phyloP scores from a whole-genome alignment of 2,113 vertebrate species.

The Eonycteris spelaea region DNA sequence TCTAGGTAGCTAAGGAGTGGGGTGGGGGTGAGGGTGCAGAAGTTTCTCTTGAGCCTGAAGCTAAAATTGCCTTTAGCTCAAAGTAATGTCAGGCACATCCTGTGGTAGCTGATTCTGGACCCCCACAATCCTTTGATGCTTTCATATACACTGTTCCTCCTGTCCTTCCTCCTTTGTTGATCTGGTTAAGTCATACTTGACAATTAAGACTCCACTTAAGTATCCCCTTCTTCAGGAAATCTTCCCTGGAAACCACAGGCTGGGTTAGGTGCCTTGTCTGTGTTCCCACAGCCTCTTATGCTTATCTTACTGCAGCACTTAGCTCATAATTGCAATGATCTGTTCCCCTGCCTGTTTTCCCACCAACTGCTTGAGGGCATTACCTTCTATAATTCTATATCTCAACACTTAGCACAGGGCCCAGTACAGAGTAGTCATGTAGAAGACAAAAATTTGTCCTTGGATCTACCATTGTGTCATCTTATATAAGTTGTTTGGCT shows the following conservation, averaged over 20 bases:
- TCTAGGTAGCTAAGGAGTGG: too few species aligned
- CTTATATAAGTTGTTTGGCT: neutral
- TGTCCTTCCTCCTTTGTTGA: neutral
- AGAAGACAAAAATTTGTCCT: neutral
- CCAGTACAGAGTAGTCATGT: neutral
- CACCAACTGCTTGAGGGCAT: neutral
- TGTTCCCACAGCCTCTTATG: neutral
- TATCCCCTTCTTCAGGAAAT: neutral
- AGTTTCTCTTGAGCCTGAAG: too few species aligned
- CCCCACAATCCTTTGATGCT: neutral
- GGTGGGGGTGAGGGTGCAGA: too few species aligned
- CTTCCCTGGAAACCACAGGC: neutral
- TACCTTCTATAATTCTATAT: neutral
- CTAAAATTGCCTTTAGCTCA: too few species aligned
- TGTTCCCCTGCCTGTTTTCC: neutral
- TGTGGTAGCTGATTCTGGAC: too few species aligned
- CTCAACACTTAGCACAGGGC: neutral
- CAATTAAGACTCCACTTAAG: slow-evolving; percentile 6
- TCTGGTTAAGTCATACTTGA: slow-evolving; percentile 11
- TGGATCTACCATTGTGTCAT: neutral
- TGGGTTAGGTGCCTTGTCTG: neutral
- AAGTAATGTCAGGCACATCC: too few species aligned
- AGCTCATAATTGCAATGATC: neutral
- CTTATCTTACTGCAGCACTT: neutral
- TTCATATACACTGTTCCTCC: neutral